Evolutionary conservation across 2,113 vertebrate genomes (phyloP).

Genomic region (Anguilla japonica): DNA sequence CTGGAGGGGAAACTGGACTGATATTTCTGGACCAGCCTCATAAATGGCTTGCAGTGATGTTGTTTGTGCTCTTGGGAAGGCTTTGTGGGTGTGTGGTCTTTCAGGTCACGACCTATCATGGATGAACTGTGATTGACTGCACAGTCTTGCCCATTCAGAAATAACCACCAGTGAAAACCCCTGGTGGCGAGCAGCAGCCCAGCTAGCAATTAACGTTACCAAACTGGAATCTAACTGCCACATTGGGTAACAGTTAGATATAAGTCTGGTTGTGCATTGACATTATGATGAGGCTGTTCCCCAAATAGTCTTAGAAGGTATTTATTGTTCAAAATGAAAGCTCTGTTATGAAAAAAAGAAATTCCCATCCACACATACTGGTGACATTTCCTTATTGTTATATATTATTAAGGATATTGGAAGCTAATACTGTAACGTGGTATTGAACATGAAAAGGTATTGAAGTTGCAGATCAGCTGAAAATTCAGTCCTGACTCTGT

Average conservation of each 20-base stretch:
- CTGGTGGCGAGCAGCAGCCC: too few species aligned
- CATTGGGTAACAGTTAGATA: neutral
- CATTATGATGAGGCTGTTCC: too few species aligned
- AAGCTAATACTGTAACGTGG: neutral
- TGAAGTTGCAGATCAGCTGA: neutral
- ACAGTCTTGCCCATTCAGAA: neutral
- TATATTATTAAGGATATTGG: neutral
- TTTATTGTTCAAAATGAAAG: too few species aligned
- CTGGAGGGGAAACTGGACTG: neutral
- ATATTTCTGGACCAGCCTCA: neutral
- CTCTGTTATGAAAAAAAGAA: neutral
- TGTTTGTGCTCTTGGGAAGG: neutral
- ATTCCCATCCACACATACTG: neutral
- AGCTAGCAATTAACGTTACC: neutral
- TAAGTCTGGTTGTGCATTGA: too few species aligned
- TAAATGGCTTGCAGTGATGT: neutral
- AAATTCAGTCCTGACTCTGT: neutral
- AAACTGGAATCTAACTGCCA: neutral
- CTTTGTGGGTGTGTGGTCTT: neutral
- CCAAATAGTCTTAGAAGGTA: neutral
- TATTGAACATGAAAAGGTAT: neutral
- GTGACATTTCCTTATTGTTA: neutral
- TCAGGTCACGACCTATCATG: neutral
- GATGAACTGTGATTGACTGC: neutral
- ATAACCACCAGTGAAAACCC: neutral